Evolutionary conservation across 2,888 invertebrate species (phyloP).

Genomic region (Latrodectus hesperus): DNA sequence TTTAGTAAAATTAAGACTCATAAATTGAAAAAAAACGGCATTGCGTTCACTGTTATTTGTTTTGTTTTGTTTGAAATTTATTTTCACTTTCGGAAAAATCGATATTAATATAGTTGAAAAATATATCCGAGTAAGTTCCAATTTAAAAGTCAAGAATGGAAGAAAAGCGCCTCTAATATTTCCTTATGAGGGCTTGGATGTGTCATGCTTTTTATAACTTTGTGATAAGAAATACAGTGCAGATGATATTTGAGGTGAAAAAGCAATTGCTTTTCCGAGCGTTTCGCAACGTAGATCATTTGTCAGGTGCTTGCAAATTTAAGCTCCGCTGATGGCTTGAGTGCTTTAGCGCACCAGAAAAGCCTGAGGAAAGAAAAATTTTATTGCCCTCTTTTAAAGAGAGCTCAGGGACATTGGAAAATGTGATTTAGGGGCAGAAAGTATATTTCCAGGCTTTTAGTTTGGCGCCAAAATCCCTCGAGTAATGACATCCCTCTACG

Average conservation of each 20-base stretch:
- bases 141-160: too few relatives aligned
- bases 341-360: conserved; percentile 8
- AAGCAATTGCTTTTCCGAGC: conserved; percentile 31
- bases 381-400: conserved; percentile 47
- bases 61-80: background rate
- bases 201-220: background rate
- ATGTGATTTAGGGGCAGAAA: conserved; percentile 43
- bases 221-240: background rate
- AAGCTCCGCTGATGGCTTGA: conserved; percentile 48
- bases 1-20: too few relatives aligned
- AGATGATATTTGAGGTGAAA: conserved; percentile 30
- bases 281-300: conserved; percentile 30
- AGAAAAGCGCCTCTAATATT: background rate
- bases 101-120: too few relatives aligned
- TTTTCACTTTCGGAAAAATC: background rate
- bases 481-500: conserved; percentile 34
- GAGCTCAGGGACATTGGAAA: conserved; percentile 36
- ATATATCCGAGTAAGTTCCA: too few relatives aligned
- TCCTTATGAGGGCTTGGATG: background rate
- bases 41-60: background rate
- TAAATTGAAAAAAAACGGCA: too few relatives aligned
- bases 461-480: conserved; percentile 18
- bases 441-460: conserved; percentile 36
- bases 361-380: conserved; percentile 1
- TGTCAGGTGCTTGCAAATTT: conserved; percentile 57